phyloP scores from a whole-genome alignment of 2,113 vertebrate species.

The Lagopus leucura region DNA sequence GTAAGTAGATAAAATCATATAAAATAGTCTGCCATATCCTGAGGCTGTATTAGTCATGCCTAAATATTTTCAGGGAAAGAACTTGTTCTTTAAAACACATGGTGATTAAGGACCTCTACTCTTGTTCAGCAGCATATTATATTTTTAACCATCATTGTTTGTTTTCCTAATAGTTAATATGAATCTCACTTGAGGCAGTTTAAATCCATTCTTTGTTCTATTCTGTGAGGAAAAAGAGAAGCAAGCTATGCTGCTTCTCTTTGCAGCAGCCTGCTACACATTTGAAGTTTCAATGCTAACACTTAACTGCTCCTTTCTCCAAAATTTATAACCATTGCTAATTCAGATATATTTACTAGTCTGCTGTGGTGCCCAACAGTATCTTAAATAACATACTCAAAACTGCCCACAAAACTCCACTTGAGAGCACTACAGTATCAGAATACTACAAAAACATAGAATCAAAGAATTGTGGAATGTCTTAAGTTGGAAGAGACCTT shows the following conservation, averaged over 20 bases:
- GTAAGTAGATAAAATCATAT: background rate
- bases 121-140: background rate
- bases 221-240: background rate
- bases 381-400: background rate
- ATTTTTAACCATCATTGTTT: background rate
- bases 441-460: background rate
- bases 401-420: background rate
- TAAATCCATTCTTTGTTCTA: background rate
- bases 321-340: background rate
- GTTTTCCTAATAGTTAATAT: background rate
- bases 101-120: background rate
- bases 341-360: background rate
- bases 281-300: background rate
- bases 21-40: background rate
- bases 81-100: background rate
- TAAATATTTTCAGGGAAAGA: background rate
- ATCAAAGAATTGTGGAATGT: no score
- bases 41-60: background rate
- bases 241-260: background rate
- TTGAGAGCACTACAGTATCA: background rate
- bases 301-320: background rate
- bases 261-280: background rate
- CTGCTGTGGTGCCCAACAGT: background rate
- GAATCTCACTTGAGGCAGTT: constrained; percentile 2
- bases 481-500: no score